phyloP scores from a whole-genome alignment of 2,888 invertebrate genomes.

The Serripes groenlandicus region DNA sequence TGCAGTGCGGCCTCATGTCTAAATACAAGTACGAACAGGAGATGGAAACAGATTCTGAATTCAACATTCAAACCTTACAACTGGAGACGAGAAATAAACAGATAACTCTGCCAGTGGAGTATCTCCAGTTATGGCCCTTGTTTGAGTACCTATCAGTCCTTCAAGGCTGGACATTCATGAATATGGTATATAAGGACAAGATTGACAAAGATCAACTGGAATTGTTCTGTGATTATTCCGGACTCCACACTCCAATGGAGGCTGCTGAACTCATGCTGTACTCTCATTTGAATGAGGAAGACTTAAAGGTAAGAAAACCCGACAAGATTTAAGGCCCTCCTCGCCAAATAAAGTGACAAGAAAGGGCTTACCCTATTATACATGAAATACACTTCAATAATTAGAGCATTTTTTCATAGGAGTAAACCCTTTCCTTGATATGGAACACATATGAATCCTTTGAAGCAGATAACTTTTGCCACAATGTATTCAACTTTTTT shows the following conservation, averaged over 20 bases:
- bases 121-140: slow-evolving; percentile 77
- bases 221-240: slow-evolving; percentile 35
- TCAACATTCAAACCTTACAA: background rate
- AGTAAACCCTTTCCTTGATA: too few species aligned
- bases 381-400: too few species aligned
- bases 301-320: background rate
- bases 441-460: too few species aligned
- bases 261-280: slow-evolving; percentile 4
- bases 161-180: slow-evolving; percentile 39
- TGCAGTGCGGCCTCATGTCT: background rate
- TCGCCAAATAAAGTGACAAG: too few species aligned
- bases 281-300: background rate
- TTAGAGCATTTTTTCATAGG: too few species aligned
- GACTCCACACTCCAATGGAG: slow-evolving; percentile 40
- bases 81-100: background rate
- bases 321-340: too few species aligned
- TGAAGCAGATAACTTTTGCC: too few species aligned
- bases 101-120: slow-evolving; percentile 44
- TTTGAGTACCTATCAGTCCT: slow-evolving; percentile 73
- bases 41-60: slow-evolving; percentile 7
- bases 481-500: too few species aligned
- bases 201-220: background rate
- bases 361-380: too few species aligned
- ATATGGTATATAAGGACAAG: background rate
- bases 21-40: background rate